Evolutionary conservation across 2,113 vertebrate genomes (phyloP), one percentile per base, ranked within the genome.

Genomic region (Epinephelus moara): DNA sequence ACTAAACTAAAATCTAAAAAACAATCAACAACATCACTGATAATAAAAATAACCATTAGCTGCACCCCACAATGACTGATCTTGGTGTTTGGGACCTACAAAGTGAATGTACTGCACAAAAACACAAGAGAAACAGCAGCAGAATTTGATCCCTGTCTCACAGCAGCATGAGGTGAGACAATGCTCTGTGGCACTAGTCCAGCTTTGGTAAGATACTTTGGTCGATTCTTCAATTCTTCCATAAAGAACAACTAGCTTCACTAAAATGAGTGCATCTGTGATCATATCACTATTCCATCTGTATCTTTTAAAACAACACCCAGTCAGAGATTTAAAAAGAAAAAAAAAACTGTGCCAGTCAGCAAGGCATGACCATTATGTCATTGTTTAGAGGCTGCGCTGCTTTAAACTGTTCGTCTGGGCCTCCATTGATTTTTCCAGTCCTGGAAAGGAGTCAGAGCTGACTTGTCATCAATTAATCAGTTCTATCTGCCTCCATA

Each of bases 391-490:
- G 66, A 73, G 68, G 63, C 75, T 70, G 50, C 30, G 15, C 37
- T 47, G 61, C 72, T 86, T 75, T 63, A 71, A 81, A 82, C 63
- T 49, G 47, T 60, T 81, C 18, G 18, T 80, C 89, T 75, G 69
- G 64, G 60, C 47, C 69, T 66, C 14, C 21, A 85, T 90, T 78
- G 89, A 88, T 90, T 89, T 91, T 89, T 71, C 75, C 67, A n/a
- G 21, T 81, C 57, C 67, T 92, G 90, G 80, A 69, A 61, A 66
- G 40, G 53, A 73, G 87, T 84, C 75, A 82, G 40, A 74, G 85
- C 81, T 76, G 85, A 86, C 84, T 85, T 77, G 62, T 86, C 64
- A 82, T 91, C 82, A 89, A 75, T 92, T 82, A 81, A 89, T 87
- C 71, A 78, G 70, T 78, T 42, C 75, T 75, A 75, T 86, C 60